These are phyloP conservation scores for Athetis lepigone DNA, from an alignment of 2,888 invertebrate species.

Conservation along the genomic window DNA sequence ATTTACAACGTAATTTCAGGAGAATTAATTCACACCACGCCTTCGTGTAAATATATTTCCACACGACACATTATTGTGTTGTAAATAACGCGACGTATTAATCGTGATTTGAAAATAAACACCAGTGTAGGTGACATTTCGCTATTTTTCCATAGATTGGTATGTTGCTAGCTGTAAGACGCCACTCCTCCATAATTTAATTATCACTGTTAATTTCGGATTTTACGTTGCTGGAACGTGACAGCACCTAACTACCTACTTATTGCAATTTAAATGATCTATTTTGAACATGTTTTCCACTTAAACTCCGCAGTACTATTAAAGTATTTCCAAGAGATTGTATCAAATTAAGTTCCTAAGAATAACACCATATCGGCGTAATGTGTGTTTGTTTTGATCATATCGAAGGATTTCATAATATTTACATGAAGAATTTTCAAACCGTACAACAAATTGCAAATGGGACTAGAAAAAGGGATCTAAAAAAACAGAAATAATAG, in stretches of 20 bases:
- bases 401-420: too few species aligned
- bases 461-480: too few species aligned
- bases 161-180: constrained; percentile 22
- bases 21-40: constrained; percentile 75
- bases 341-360: background rate
- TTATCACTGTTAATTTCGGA: constrained; percentile 42
- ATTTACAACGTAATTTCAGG: constrained; percentile 59
- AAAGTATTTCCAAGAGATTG: background rate
- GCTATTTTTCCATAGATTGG: constrained; percentile 59
- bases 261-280: background rate
- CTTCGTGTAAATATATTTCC: constrained; percentile 71
- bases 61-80: constrained; percentile 78
- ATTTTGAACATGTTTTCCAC: background rate
- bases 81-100: constrained; percentile 76
- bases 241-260: background rate
- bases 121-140: constrained; percentile 70
- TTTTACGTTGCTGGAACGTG: constrained; percentile 16
- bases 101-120: constrained; percentile 84
- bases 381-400: too few species aligned
- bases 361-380: background rate
- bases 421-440: too few species aligned
- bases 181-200: constrained; percentile 50
- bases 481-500: too few species aligned
- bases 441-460: too few species aligned
- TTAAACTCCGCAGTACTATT: too few species aligned